Evolutionary conservation across 2,113 vertebrate genomes (phyloP).

Genomic region (Smithornis capensis): DNA sequence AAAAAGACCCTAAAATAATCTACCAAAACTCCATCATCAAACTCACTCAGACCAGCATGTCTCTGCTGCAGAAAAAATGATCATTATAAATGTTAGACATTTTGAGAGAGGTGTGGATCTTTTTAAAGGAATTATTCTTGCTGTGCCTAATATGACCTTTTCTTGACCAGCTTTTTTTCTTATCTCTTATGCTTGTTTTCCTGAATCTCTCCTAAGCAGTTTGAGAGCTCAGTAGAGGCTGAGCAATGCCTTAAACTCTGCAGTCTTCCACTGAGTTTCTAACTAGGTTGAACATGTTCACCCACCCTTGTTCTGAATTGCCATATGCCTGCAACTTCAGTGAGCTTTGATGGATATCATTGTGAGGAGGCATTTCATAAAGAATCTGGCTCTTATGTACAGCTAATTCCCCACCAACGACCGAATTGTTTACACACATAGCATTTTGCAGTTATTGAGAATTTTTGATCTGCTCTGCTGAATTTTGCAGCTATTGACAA

Average conservation of each 20-base stretch:
- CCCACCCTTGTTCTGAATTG: conserved; percentile 32
- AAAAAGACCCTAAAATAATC: background rate
- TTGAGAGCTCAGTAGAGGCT: background rate
- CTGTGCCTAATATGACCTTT: background rate
- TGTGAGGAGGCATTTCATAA: background rate
- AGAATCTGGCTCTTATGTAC: background rate
- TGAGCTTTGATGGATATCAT: conserved; percentile 1
- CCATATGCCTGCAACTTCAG: conserved; percentile 32
- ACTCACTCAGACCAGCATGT: background rate
- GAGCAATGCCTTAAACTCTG: background rate
- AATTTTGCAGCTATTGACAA: background rate
- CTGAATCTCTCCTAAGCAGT: background rate
- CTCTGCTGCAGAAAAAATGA: background rate
- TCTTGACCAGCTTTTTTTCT: background rate
- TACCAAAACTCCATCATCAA: background rate
- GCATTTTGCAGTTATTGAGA: background rate
- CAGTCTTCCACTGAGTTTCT: conserved; percentile 4
- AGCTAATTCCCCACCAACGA: background rate
- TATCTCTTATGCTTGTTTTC: background rate
- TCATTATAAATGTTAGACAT: background rate
- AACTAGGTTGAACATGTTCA: conserved; percentile 40
- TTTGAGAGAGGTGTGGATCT: background rate
- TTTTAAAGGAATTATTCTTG: background rate
- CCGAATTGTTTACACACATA: background rate
- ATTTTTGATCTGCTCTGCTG: background rate